Percentiles rank a stretch among this genome's conserved stretches.
phyloP scores from a whole-genome alignment of 2,888 invertebrate species.

The Notodonta dromedarius region DNA sequence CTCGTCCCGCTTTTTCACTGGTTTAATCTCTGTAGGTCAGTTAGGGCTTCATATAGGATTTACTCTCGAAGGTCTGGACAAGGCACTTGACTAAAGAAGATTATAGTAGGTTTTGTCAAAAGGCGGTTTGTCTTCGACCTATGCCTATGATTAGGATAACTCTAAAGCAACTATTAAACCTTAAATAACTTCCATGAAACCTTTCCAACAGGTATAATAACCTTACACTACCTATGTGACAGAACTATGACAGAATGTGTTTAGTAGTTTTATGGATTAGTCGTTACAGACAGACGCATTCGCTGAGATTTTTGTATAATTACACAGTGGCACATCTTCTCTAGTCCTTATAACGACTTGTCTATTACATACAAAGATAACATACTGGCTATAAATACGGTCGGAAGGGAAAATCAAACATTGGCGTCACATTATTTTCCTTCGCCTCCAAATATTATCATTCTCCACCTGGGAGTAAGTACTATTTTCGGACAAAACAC shows the following conservation, averaged over 20 bases:
- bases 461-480: background rate
- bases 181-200: too few relatives aligned
- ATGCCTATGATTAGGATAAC: too few relatives aligned
- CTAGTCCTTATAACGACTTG: too few relatives aligned
- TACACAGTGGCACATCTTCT: too few relatives aligned
- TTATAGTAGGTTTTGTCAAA: background rate
- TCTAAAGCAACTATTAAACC: too few relatives aligned
- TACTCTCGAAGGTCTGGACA: background rate
- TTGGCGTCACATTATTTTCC: background rate
- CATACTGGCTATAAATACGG: background rate
- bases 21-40: conserved; percentile 44
- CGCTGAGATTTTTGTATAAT: too few relatives aligned
- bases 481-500: conserved; percentile 1
- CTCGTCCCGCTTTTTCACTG: conserved; percentile 40
- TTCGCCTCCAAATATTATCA: background rate
- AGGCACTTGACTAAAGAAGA: background rate
- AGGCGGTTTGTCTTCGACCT: too few relatives aligned
- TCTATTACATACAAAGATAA: background rate
- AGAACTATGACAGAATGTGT: too few relatives aligned
- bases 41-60: background rate
- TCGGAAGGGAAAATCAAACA: background rate
- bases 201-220: too few relatives aligned
- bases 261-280: too few relatives aligned
- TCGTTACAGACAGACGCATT: too few relatives aligned
- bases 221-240: too few relatives aligned